A percentile compares a stretch with the other conserved stretches of the same genome.
Conservation (phyloP, 2,113 vertebrate genomes). For the Ochotona curzoniae region DNA sequence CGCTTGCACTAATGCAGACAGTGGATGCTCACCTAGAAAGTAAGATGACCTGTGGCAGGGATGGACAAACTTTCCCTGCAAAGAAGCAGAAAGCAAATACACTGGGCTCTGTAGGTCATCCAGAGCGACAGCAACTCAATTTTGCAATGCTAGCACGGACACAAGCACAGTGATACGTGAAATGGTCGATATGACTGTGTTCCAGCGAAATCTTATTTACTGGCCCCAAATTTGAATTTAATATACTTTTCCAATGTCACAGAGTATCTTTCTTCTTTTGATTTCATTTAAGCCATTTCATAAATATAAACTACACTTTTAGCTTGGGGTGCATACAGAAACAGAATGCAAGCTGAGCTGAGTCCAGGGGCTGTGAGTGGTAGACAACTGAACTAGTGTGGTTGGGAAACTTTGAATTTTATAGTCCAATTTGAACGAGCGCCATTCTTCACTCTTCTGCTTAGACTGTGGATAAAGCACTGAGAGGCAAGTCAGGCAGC, state of each 20-base stretch:
- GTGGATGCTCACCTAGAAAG: neutral
- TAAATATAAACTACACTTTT: neutral
- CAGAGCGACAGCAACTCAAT: no score
- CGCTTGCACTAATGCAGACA: neutral
- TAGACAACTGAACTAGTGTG: neutral
- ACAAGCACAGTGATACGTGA: neutral
- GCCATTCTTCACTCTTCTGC: neutral
- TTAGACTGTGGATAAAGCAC: neutral
- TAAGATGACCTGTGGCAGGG: neutral
- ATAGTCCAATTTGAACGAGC: neutral
- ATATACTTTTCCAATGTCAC: neutral
- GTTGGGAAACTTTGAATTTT: neutral
- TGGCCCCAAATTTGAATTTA: neutral
- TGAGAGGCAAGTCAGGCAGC: neutral
- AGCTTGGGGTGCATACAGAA: neutral
- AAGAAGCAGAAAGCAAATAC: neutral
- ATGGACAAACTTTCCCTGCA: neutral
- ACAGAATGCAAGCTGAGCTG: no score
- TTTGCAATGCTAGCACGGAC: neutral
- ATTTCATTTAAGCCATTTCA: neutral
- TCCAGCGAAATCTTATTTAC: slow-evolving; percentile 3
- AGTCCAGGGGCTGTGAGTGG: neutral
- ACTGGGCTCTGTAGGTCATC: neutral
- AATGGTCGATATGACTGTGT: neutral
- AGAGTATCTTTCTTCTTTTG: slow-evolving; percentile 21